Conservation (phyloP, 2,797 vertebrate genomes). For the Helarctos malayanus region DNA sequence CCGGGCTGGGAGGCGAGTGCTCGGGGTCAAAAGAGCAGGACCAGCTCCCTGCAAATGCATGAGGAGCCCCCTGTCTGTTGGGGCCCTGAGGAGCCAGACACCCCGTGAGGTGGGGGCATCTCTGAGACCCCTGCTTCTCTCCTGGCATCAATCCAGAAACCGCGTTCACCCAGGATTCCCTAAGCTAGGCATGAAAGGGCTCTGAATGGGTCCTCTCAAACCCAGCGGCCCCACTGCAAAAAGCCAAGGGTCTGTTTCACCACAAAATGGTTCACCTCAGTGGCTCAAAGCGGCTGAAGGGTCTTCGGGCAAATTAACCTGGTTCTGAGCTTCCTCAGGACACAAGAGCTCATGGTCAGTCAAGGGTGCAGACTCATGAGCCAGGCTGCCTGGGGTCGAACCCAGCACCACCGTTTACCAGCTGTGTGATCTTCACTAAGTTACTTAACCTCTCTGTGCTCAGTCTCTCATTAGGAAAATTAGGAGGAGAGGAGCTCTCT, state of each 20-base stretch:
- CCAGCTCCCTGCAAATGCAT: neutral
- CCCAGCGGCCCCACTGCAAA: neutral
- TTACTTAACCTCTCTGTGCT: neutral
- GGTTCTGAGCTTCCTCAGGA: neutral
- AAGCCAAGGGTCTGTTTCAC: neutral
- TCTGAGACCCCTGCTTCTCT: neutral
- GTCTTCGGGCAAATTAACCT: neutral
- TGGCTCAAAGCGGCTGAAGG: neutral
- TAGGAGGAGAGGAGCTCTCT: neutral
- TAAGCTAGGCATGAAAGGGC: neutral
- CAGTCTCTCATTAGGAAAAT: neutral
- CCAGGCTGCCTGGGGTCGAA: neutral
- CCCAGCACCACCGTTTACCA: neutral
- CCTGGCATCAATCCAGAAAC: neutral
- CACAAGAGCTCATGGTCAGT: neutral
- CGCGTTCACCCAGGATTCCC: neutral
- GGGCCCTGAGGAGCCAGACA: neutral
- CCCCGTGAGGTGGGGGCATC: fast-evolving
- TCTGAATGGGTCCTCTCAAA: fast-evolving
- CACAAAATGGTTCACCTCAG: neutral
- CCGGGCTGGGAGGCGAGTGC: neutral
- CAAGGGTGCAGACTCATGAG: neutral
- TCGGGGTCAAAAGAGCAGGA: constrained; percentile 71
- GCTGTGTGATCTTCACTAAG: constrained; percentile 1
- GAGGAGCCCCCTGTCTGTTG: no score